Conservation (phyloP, 2,113 vertebrate genomes). For the Bolborhynchus lineola region DNA sequence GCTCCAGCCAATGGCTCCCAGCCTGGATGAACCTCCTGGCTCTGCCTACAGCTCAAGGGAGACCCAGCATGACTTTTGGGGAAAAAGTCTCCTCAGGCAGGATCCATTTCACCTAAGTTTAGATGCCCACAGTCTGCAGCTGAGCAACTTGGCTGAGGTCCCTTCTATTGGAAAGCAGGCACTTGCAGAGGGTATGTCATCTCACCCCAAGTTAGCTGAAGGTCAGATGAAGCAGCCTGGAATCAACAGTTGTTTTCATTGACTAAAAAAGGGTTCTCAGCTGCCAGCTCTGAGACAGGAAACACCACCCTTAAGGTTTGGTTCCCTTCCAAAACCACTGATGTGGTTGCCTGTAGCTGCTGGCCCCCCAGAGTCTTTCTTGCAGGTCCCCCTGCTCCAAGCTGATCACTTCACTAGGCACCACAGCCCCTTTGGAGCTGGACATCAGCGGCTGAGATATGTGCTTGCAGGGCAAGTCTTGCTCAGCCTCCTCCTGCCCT, state of each 20-base stretch:
- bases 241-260: neutral
- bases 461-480: neutral
- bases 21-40: neutral
- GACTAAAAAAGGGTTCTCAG: slow-evolving; percentile 17
- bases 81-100: neutral
- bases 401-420: rapidly evolving
- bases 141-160: neutral
- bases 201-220: neutral
- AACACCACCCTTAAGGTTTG: neutral
- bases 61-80: neutral
- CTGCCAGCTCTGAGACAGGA: neutral
- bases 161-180: neutral
- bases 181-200: neutral
- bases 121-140: neutral
- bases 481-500: neutral
- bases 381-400: neutral
- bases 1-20: neutral
- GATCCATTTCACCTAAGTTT: neutral
- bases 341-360: neutral
- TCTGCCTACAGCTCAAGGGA: neutral
- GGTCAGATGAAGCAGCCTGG: slow-evolving; percentile 8
- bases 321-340: neutral
- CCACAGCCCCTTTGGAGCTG: neutral
- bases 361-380: neutral
- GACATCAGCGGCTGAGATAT: rapidly evolving